Evolutionary conservation across 2,113 vertebrate genomes (phyloP).

Genomic region (Saguinus midas): DNA sequence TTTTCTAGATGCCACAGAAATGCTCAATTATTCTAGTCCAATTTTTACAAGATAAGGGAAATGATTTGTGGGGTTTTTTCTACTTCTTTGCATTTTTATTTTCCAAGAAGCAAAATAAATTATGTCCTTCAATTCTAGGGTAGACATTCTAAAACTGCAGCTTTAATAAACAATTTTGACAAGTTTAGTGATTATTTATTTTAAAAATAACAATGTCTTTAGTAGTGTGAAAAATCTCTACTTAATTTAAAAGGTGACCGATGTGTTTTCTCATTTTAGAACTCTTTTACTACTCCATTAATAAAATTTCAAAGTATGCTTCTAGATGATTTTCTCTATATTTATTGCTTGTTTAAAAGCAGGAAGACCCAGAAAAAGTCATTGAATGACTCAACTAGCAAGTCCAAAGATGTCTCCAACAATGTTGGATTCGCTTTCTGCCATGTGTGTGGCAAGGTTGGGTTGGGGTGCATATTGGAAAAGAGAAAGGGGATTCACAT

Average conservation of each 20-base stretch:
- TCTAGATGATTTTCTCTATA: neutral
- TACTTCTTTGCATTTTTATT: neutral
- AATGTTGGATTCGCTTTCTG: neutral
- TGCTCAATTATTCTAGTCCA: neutral
- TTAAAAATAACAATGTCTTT: neutral
- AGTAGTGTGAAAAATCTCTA: neutral
- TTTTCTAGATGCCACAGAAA: neutral
- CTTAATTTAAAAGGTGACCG: conserved; percentile 9
- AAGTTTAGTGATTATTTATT: neutral
- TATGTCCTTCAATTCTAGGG: neutral
- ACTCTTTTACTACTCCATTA: neutral
- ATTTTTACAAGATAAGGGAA: neutral
- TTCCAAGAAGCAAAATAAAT: conserved; percentile 29
- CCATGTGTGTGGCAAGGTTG: too few species aligned
- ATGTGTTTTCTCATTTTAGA: conserved; percentile 3
- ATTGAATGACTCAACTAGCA: neutral
- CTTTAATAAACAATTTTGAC: conserved; percentile 10
- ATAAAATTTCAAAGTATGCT: neutral
- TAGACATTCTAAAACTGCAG: neutral
- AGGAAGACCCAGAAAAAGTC: neutral
- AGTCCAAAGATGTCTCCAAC: neutral
- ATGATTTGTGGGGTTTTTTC: neutral
- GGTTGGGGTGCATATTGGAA: neutral
- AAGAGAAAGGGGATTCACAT: neutral
- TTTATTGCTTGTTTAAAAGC: neutral